Evolutionary conservation across 2,113 vertebrate species (phyloP), one percentile per base, ranked within the genome.

Genomic region (Natator depressus): DNA sequence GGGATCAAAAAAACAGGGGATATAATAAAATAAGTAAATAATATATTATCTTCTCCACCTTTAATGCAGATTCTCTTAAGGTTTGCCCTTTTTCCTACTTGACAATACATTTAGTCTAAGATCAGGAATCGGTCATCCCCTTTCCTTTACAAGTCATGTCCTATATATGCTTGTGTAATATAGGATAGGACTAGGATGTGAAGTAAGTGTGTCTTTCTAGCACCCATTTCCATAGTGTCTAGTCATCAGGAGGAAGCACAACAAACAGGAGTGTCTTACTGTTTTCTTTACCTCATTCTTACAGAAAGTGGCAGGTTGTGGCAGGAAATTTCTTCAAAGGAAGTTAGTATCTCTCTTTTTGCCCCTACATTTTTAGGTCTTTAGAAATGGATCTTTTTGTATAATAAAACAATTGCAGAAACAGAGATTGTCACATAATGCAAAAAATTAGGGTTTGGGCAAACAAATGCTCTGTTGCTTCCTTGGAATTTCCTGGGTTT

Each of bases 281-380:
- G 55, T 46, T 35, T 22, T 80, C 82, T 78, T 31, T 38, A 42
- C 35, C 5, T 78, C 1, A 17, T 75, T 95, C 88, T 84, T 20
- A 89, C 14, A 0, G 7, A 75, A 79, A 83, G 16, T 29, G 10
- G 4, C 11, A 38, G 69, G 10, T 38, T 38, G 35, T 72, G 69
- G 4, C n/a, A 75, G 79, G 80, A 75, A 81, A 22, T 2, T 83
- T n/a, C 29, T 2, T 11, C 0, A 0, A 12, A 81, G 65, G 88
- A 50, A 92, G 0, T 4, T 83, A 0, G 0, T 49, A 88, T 82
- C 8, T 5, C 62, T 93, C 94, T 85, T 38, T 51, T 88, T 49
- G 78, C 0, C 0, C 80, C 17, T 80, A 86, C 72, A 72, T 88
- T 50, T 93, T 57, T 59, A 10, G 4, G 85, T 49, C 35, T 79